Evolutionary conservation across 2,888 invertebrate species (phyloP), one percentile per base, ranked within the genome.

Genomic region (Euclidia mi): DNA sequence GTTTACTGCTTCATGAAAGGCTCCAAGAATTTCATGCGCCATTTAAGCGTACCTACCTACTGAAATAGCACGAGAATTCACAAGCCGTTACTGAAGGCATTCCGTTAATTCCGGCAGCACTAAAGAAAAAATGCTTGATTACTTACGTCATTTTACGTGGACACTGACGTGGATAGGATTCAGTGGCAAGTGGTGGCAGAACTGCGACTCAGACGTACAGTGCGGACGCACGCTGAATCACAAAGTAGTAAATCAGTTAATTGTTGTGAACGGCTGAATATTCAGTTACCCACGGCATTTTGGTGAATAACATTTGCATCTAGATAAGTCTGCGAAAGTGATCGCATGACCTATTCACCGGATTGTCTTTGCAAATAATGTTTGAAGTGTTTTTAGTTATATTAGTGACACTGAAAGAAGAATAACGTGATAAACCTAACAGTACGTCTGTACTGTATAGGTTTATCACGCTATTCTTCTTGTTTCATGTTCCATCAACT

Each of bases 241-340:
- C 87, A 85, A 90, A 90, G 85, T 83, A 88, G 85, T 85, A 89
- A 90, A 90, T 89, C 88, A 88, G 89, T 87, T 85, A 84, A 87
- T 87, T 89, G 85, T 87, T 84, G 85, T 83, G 84, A 87, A 84
- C 76, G 81, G 78, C 80, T 85, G 85, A 87, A 88, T 86, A 85
- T 89, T 87, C 86, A 84, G 84, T 84, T 84, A 86, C 81, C 76
- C 71, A 76, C 66, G 76, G 68, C 73, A 78, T 81, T 87, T 84
- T 80, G 79, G 71, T 75, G 79, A 77, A 81, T 79, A 76, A 65
- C 76, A 85, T 87, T 87, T 84, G 79, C 84, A 87, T 83, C 73
- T 67, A 80, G 78, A 81, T 83, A 73, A 75, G 74, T 65, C 67
- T 74, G 59, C 48, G 66, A 77, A 76, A 78, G 69, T 72, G 65